Percentiles rank a stretch among this genome's conserved stretches.
These are phyloP conservation scores for Altica lythri DNA, from an alignment of 2,888 invertebrate species.

Conservation along the genomic window DNA sequence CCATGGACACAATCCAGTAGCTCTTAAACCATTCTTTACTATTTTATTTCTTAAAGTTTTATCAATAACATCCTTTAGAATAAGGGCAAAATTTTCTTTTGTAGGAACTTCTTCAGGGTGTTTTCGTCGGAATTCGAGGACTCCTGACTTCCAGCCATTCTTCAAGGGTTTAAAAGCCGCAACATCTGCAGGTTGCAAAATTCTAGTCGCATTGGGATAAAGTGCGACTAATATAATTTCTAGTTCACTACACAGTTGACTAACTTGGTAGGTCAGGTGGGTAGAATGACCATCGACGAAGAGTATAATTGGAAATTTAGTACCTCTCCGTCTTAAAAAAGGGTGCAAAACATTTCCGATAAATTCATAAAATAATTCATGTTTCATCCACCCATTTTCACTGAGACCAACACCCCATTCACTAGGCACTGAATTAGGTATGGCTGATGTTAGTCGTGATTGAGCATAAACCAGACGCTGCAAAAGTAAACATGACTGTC, in stretches of 20 bases:
- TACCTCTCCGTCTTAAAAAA: not conserved
- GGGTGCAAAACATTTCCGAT: not conserved
- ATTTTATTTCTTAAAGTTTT: slow-evolving; percentile 16
- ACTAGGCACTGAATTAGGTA: not conserved
- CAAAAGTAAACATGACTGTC: not conserved
- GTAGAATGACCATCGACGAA: slow-evolving; percentile 28
- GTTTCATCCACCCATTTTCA: not conserved
- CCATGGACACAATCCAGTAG: slow-evolving; percentile 34
- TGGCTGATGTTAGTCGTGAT: not conserved
- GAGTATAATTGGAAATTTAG: slow-evolving; percentile 21
- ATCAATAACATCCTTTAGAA: slow-evolving; percentile 27
- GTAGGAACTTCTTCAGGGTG: slow-evolving; percentile 31
- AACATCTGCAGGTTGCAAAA: slow-evolving; percentile 38
- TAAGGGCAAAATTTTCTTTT: slow-evolving; percentile 31
- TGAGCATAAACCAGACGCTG: not conserved
- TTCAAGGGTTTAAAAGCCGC: slow-evolving; percentile 42
- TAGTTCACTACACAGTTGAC: no score
- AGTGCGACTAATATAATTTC: slow-evolving; percentile 40
- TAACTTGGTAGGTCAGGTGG: slow-evolving; percentile 22
- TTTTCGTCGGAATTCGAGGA: slow-evolving; percentile 42
- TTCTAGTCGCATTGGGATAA: slow-evolving; percentile 43
- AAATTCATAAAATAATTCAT: not conserved
- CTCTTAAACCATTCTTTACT: slow-evolving; percentile 33
- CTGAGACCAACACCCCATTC: not conserved
- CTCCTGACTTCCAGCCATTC: slow-evolving; percentile 42